Conservation (phyloP, 2,797 vertebrate species). For the Rhadinocentrus ornatus region DNA sequence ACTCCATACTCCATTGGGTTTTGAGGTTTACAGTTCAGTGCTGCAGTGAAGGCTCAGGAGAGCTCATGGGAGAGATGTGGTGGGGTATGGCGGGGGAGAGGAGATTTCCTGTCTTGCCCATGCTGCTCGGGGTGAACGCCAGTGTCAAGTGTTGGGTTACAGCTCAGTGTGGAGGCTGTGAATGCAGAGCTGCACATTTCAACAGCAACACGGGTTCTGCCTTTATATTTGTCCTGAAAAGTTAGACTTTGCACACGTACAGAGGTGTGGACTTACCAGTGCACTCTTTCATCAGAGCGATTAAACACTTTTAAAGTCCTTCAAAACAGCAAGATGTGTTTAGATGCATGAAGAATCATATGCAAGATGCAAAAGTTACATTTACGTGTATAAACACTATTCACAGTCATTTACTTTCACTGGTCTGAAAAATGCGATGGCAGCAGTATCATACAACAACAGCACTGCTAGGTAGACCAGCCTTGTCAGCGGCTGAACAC, state of each 20-base stretch:
- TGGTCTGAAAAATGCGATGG: slow-evolving; percentile 16
- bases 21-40: slow-evolving; percentile 55
- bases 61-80: slow-evolving; percentile 36
- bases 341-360: background rate
- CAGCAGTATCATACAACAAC: slow-evolving; percentile 32
- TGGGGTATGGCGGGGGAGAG: slow-evolving; percentile 11
- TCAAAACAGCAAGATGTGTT: background rate
- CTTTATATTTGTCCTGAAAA: slow-evolving; percentile 2
- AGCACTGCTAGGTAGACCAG: slow-evolving; percentile 43
- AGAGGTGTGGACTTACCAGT: background rate
- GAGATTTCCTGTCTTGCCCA: slow-evolving; percentile 74
- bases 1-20: slow-evolving; percentile 57
- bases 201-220: slow-evolving; percentile 29
- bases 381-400: slow-evolving; percentile 16
- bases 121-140: slow-evolving; percentile 67
- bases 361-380: slow-evolving; percentile 21
- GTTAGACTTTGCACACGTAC: background rate
- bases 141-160: slow-evolving; percentile 77
- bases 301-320: background rate
- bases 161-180: slow-evolving; percentile 48
- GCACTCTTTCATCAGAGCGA: background rate
- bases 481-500: slow-evolving; percentile 52
- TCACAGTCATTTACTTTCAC: slow-evolving; percentile 39
- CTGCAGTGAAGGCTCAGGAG: slow-evolving; percentile 47
- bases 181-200: slow-evolving; percentile 29